These are phyloP conservation scores for Trissolcus brochymenae DNA, from an alignment of 2,888 invertebrate genomes.

Conservation along the genomic window DNA sequence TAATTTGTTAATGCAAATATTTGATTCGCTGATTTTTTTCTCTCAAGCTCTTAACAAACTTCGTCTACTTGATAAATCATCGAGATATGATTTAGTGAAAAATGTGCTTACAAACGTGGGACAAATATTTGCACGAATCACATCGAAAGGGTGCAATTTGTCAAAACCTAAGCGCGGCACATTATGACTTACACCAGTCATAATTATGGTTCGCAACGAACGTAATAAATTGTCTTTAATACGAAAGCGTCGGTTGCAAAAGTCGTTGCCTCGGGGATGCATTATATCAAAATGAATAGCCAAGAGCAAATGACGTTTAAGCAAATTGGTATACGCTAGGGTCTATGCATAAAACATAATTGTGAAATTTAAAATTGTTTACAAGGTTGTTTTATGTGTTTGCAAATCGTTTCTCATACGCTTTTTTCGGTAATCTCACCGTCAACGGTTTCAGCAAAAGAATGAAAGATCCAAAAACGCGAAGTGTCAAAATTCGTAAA, in stretches of 20 bases:
- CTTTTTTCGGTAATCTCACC: too few relatives aligned
- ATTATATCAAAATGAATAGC: slow-evolving; percentile 36
- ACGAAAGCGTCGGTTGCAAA: slow-evolving; percentile 35
- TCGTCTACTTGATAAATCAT: too few relatives aligned
- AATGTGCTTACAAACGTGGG: too few relatives aligned
- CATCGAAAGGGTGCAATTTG: slow-evolving; percentile 15
- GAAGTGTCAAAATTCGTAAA: not conserved
- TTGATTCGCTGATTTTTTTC: too few relatives aligned
- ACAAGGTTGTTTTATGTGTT: not conserved
- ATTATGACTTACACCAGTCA: slow-evolving; percentile 33
- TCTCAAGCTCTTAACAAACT: too few relatives aligned
- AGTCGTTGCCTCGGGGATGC: slow-evolving; percentile 30
- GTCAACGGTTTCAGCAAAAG: too few relatives aligned
- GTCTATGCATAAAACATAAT: slow-evolving; percentile 40
- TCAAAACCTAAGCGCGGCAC: slow-evolving; percentile 17
- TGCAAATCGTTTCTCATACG: not conserved
- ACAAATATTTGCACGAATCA: slow-evolving; percentile 7
- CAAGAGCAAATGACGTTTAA: slow-evolving; percentile 36
- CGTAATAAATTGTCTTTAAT: slow-evolving; percentile 38
- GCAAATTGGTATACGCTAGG: slow-evolving; percentile 28
- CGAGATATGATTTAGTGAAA: too few relatives aligned
- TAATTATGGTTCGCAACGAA: slow-evolving; percentile 37
- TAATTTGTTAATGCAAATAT: too few relatives aligned
- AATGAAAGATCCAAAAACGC: not conserved
- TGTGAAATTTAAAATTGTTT: not conserved